These are phyloP conservation scores for Leptarthrus brevirostris DNA, from an alignment of 2,888 invertebrate genomes.

Conservation along the genomic window DNA sequence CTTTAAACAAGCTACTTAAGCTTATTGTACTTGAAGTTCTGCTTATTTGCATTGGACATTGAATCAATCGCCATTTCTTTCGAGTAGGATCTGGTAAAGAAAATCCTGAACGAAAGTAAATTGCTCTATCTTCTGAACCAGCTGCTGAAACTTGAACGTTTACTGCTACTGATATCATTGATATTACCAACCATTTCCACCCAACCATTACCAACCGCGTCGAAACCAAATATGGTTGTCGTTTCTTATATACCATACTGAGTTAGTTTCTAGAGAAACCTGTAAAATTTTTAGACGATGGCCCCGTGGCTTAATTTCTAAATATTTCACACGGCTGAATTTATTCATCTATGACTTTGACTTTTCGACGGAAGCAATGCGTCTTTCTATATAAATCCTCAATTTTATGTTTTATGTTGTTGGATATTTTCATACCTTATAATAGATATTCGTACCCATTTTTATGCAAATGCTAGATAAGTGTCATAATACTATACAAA, in stretches of 20 bases:
- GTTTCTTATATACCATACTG: conserved; percentile 81
- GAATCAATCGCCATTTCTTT: conserved; percentile 85
- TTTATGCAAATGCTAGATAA: no score
- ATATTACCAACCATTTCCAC: conserved; percentile 90
- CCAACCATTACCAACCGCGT: conserved; percentile 85
- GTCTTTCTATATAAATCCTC: no score
- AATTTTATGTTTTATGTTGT: no score
- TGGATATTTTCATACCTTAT: no score
- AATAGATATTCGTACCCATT: no score
- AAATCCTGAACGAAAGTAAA: conserved; percentile 84
- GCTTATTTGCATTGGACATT: conserved; percentile 84
- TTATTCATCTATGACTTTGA: no score
- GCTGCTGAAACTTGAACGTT: conserved; percentile 92
- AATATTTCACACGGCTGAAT: no score
- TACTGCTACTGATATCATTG: conserved; percentile 83
- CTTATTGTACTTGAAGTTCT: conserved; percentile 85
- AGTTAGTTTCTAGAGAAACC: conserved; percentile 84
- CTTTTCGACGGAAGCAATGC: no score
- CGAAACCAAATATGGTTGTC: conserved; percentile 90
- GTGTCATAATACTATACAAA: no score
- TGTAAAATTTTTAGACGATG: conserved; percentile 78
- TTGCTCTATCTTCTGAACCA: conserved; percentile 82
- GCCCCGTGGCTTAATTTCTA: conserved; percentile 79
- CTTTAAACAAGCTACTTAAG: conserved; percentile 70
- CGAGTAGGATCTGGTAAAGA: conserved; percentile 82